Evolutionary conservation across 2,888 invertebrate genomes (phyloP).

Genomic region (Acholoe squamosa): DNA sequence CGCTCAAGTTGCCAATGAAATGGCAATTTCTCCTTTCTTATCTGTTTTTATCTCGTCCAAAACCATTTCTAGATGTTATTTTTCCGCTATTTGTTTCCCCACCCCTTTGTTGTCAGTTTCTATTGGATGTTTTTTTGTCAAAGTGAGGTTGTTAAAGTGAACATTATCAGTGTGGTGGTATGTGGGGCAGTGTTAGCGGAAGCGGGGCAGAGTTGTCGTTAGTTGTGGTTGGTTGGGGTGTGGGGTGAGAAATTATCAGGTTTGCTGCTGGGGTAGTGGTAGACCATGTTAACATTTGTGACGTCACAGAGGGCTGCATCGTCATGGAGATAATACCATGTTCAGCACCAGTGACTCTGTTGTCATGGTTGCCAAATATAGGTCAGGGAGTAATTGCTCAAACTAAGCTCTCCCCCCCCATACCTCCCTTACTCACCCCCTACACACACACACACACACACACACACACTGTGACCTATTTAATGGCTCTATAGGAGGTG

Average conservation of each 20-base stretch:
- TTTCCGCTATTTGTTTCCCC: constrained; percentile 1
- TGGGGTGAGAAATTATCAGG: too few relatives aligned
- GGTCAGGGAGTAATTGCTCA: constrained; percentile 9
- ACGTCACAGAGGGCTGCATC: background rate
- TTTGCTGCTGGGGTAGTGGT: too few relatives aligned
- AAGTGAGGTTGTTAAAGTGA: too few relatives aligned
- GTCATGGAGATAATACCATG: background rate
- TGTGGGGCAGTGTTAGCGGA: too few relatives aligned
- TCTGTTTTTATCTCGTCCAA: background rate
- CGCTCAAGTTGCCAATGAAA: background rate
- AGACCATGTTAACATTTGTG: background rate
- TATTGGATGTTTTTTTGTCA: background rate
- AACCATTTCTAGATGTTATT: background rate
- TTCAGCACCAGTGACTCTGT: background rate
- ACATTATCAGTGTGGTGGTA: too few relatives aligned
- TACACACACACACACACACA: background rate
- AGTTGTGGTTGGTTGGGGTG: too few relatives aligned
- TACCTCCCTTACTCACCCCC: background rate
- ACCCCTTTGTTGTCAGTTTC: background rate
- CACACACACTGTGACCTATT: too few relatives aligned
- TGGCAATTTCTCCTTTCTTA: background rate
- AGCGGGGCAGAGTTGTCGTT: too few relatives aligned
- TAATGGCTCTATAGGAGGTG: too few relatives aligned
- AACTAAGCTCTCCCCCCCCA: background rate
- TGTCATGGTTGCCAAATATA: constrained; percentile 26